Conservation (phyloP, 2,888 invertebrate species). For the Litoditis marina region DNA sequence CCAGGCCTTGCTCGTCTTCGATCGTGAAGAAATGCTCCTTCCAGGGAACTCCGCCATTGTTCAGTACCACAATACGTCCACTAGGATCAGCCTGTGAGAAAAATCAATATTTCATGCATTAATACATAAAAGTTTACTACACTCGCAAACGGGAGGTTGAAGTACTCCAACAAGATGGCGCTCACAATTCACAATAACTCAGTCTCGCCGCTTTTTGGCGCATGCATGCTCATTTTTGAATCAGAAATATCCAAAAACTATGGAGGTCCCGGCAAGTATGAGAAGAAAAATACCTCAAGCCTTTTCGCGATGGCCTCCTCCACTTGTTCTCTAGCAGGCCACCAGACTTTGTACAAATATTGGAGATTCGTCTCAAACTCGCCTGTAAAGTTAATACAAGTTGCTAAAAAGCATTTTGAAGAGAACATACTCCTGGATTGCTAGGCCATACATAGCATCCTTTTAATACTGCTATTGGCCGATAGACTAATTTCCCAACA, state of each 20-base stretch:
- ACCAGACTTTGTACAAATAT: conserved; percentile 72
- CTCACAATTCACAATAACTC: too few relatives aligned
- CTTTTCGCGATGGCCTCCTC: conserved; percentile 73
- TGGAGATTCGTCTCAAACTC: conserved; percentile 76
- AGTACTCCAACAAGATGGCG: background rate
- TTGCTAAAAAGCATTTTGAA: too few relatives aligned
- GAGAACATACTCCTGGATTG: too few relatives aligned
- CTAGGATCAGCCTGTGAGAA: conserved; percentile 70
- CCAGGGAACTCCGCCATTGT: conserved; percentile 77
- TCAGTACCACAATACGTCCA: conserved; percentile 77
- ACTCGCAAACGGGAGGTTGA: background rate
- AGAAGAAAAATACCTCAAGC: conserved; percentile 61
- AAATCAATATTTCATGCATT: conserved; percentile 1
- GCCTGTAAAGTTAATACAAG: too few relatives aligned
- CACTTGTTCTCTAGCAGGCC: conserved; percentile 80
- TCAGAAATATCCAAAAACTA: too few relatives aligned
- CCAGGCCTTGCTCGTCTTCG: conserved; percentile 69
- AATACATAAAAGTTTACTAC: background rate
- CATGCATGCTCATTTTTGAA: too few relatives aligned
- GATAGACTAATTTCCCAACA: too few relatives aligned
- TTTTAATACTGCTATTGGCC: too few relatives aligned
- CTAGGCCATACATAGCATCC: too few relatives aligned
- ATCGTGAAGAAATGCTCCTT: conserved; percentile 80
- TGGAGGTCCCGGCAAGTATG: too few relatives aligned
- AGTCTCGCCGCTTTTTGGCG: too few relatives aligned